Conservation (phyloP, 2,113 vertebrate species). For the Nesogale talazaci region DNA sequence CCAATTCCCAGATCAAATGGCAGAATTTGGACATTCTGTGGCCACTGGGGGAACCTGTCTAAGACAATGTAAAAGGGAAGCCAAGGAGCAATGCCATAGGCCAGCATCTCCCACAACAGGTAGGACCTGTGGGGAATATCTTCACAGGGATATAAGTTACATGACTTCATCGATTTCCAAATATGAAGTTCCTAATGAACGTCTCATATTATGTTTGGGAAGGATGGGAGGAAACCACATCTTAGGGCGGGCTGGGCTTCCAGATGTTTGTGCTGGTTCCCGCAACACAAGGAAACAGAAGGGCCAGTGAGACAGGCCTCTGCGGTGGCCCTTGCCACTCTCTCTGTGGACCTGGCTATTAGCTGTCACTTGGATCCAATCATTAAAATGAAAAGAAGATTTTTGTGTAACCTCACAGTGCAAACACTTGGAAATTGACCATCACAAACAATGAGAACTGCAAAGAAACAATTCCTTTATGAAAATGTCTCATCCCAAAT, state of each 20-base stretch:
- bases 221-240: not conserved
- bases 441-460: not conserved
- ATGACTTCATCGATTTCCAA: not conserved
- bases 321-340: not conserved
- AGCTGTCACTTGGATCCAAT: not conserved
- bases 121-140: not conserved
- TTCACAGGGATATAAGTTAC: not conserved
- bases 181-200: not conserved
- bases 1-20: not conserved
- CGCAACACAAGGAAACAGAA: not conserved
- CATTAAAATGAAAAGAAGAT: not conserved
- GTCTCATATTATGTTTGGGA: not conserved
- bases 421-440: conserved; percentile 10
- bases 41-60: not conserved
- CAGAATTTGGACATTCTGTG: not conserved
- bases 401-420: not conserved
- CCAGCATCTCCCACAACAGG: not conserved
- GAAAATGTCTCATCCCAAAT: not conserved
- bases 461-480: conserved; percentile 21
- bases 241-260: not conserved
- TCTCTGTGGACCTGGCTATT: rapidly evolving
- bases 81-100: not conserved
- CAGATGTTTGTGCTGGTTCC: not conserved
- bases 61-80: not conserved
- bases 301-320: not conserved